These are phyloP conservation scores for Eclectus roratus DNA, from an alignment of 2,113 vertebrate genomes.

Conservation along the genomic window DNA sequence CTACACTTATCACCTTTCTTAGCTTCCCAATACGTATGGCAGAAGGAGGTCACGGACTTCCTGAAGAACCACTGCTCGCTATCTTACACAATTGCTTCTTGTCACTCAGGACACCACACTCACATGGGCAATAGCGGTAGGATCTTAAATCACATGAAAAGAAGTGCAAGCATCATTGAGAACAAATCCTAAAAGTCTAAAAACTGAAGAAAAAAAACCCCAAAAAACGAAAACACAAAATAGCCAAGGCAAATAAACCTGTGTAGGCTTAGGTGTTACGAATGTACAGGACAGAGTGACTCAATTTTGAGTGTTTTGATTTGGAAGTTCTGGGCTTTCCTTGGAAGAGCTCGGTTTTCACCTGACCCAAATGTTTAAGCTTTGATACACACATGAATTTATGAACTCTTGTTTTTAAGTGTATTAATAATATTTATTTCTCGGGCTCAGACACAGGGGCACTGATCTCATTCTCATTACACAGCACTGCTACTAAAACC, in stretches of 20 bases:
- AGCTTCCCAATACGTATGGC: fast-evolving
- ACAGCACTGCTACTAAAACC: not conserved
- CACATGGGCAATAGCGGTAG: too few species aligned
- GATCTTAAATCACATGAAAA: not conserved
- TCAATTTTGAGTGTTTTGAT: not conserved
- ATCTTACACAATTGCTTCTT: fast-evolving
- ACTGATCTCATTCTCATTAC: not conserved
- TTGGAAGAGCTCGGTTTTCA: not conserved
- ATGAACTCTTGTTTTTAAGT: not conserved
- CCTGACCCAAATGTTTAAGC: not conserved
- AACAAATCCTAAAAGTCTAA: not conserved
- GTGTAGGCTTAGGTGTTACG: not conserved
- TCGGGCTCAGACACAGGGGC: not conserved
- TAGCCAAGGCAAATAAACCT: not conserved
- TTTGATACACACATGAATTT: not conserved
- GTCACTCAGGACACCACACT: not conserved
- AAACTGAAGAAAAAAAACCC: not conserved
- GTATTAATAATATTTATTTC: not conserved
- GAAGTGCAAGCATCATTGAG: not conserved
- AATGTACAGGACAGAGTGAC: not conserved
- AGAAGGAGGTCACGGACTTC: not conserved
- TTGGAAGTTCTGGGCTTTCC: not conserved
- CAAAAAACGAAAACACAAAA: not conserved
- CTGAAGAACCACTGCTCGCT: not conserved
- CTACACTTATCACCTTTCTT: not conserved